Percentiles rank a stretch among this genome's conserved stretches.
phyloP scores from a whole-genome alignment of 2,888 invertebrate species.

The Tetrapedia diversipes region DNA sequence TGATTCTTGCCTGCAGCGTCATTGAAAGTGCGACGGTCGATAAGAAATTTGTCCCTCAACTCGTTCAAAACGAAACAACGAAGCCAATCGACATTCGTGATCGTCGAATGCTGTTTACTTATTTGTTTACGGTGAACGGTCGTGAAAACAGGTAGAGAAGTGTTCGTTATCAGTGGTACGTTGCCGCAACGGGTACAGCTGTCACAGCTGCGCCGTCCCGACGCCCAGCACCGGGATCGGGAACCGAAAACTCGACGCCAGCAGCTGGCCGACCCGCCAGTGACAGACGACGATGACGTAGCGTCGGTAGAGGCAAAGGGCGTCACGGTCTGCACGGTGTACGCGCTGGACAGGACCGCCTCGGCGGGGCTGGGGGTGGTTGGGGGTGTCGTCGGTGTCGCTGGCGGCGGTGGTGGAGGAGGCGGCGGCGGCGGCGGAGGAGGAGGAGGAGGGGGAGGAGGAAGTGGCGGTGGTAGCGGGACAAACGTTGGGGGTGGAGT shows the following conservation, averaged over 20 bases:
- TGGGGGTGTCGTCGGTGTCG: constrained; percentile 74
- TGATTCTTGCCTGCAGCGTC: not conserved
- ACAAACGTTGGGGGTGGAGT: constrained; percentile 65
- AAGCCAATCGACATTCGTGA: not conserved
- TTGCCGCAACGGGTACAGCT: constrained; percentile 58
- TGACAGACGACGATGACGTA: constrained; percentile 73
- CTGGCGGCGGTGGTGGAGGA: constrained; percentile 52
- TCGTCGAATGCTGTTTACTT: no score
- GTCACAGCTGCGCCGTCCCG: constrained; percentile 65
- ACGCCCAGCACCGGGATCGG: constrained; percentile 49
- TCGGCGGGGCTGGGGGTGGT: constrained; percentile 81
- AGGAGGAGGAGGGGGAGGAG: constrained; percentile 52
- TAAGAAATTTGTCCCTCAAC: no score
- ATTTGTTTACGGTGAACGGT: not conserved
- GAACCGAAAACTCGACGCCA: constrained; percentile 56
- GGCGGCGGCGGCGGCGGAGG: constrained; percentile 44
- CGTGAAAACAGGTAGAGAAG: constrained; percentile 25
- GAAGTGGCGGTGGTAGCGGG: constrained; percentile 49
- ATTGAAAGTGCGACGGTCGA: not conserved
- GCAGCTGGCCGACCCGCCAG: constrained; percentile 62
- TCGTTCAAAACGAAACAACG: no score
- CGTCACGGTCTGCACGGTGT: constrained; percentile 80
- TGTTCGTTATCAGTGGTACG: constrained; percentile 43
- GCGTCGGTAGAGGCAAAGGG: constrained; percentile 81
- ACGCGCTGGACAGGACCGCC: constrained; percentile 81